Conservation (phyloP, 1,140 invertebrate species). For the Manduca sexta region DNA sequence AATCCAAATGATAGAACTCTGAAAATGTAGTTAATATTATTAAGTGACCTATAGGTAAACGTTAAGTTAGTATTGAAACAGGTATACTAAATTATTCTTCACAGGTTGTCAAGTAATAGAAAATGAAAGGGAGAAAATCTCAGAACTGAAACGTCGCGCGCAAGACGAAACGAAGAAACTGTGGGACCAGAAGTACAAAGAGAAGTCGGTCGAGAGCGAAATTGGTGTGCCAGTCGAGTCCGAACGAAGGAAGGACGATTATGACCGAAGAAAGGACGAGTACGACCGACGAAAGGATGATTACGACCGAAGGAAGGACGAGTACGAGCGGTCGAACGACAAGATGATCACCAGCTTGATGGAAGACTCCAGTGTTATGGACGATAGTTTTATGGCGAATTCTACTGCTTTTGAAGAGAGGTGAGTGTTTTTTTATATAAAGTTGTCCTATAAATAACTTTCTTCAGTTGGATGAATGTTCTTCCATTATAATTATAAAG, state of each 20-base stretch:
- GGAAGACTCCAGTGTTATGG: constrained; percentile 39
- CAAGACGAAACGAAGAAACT: constrained; percentile 91
- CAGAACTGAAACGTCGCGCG: constrained; percentile 87
- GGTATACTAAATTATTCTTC: no score
- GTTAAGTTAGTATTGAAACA: no score
- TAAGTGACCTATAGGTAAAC: no score
- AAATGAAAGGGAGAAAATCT: constrained; percentile 89
- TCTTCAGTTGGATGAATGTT: no score
- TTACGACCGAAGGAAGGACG: constrained; percentile 11
- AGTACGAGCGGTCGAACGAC: constrained; percentile 7
- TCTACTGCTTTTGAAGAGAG: constrained; percentile 55
- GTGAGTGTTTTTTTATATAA: constrained; percentile 27
- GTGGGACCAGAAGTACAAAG: constrained; percentile 77
- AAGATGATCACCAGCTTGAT: constrained; percentile 12
- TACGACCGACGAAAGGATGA: constrained; percentile 11
- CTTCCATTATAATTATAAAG: no score
- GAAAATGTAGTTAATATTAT: no score
- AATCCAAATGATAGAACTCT: no score
- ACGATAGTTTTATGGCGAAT: constrained; percentile 46
- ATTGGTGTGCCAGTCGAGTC: background rate
- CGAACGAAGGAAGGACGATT: background rate
- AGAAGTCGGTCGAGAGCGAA: constrained; percentile 36
- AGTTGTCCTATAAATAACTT: background rate
- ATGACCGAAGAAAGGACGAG: no score
- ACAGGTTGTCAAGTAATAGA: constrained; percentile 92